Percentiles rank a stretch among this genome's conserved stretches.
These are phyloP conservation scores for Psylliodes chrysocephalus DNA, from an alignment of 2,888 invertebrate genomes.

Conservation along the genomic window DNA sequence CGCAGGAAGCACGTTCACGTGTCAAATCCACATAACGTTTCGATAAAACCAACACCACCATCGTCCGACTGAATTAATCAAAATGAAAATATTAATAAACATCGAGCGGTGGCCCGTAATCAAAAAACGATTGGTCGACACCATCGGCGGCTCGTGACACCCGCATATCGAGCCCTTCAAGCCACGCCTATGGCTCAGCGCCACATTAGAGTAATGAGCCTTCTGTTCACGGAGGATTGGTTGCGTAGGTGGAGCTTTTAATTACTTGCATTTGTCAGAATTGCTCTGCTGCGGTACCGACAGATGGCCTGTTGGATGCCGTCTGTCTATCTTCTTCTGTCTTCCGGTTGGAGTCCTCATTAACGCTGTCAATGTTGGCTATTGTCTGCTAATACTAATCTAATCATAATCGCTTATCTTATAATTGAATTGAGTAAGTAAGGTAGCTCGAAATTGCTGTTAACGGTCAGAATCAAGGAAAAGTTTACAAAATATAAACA, in stretches of 20 bases:
- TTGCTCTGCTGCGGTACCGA: background rate
- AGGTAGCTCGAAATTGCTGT: too few relatives aligned
- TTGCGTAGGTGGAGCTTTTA: slow-evolving; percentile 61
- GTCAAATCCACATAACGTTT: slow-evolving; percentile 13
- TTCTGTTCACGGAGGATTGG: slow-evolving; percentile 52
- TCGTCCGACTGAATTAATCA: slow-evolving; percentile 20
- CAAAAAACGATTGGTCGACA: slow-evolving; percentile 54
- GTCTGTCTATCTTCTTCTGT: too few relatives aligned
- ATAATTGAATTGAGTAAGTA: too few relatives aligned
- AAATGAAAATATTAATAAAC: slow-evolving; percentile 11
- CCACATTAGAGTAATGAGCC: slow-evolving; percentile 61
- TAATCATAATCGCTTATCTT: too few relatives aligned
- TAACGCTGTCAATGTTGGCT: background rate
- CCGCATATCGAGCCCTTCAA: slow-evolving; percentile 54
- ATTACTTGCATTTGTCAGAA: slow-evolving; percentile 45
- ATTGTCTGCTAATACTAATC: background rate
- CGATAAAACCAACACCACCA: slow-evolving; percentile 7
- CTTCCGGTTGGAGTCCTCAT: background rate
- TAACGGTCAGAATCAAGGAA: too few relatives aligned
- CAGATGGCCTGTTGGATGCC: too few relatives aligned
- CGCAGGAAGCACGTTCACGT: slow-evolving; percentile 1
- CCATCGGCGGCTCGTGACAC: slow-evolving; percentile 55
- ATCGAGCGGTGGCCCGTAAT: slow-evolving; percentile 44
- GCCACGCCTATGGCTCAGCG: slow-evolving; percentile 57
- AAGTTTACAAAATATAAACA: too few relatives aligned